Percentiles rank a stretch among this genome's conserved stretches.
Evolutionary conservation across 2,888 invertebrate genomes (phyloP).

Genomic region (Drosophila maculinotata): DNA sequence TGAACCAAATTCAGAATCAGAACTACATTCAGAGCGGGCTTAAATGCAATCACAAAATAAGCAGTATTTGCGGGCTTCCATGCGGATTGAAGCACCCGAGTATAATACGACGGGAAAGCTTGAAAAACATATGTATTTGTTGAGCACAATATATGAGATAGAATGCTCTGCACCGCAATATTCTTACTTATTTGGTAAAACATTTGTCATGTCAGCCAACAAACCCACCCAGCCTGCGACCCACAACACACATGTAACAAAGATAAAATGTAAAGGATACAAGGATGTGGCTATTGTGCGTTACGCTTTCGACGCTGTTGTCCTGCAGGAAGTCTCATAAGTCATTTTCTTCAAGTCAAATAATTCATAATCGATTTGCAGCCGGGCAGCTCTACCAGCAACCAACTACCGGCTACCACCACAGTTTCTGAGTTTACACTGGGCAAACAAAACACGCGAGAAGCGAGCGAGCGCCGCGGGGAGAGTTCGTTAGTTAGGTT

Average conservation of each 20-base stretch:
- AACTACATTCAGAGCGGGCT: too few relatives aligned
- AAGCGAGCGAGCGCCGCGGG: slow-evolving; percentile 50
- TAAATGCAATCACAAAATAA: not conserved
- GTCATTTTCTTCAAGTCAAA: slow-evolving; percentile 82
- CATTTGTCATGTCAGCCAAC: slow-evolving; percentile 46
- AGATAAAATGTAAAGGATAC: slow-evolving; percentile 55
- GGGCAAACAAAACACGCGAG: slow-evolving; percentile 45
- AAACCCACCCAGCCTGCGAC: not conserved
- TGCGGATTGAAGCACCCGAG: not conserved
- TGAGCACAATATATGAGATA: too few relatives aligned
- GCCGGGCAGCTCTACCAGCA: slow-evolving; percentile 8
- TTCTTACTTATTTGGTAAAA: slow-evolving; percentile 3
- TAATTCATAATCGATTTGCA: slow-evolving; percentile 83
- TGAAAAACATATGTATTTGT: not conserved
- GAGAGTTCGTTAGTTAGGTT: slow-evolving; percentile 63
- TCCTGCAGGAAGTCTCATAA: slow-evolving; percentile 75
- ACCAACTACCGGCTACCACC: too few relatives aligned
- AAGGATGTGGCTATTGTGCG: slow-evolving; percentile 61
- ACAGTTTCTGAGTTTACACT: slow-evolving; percentile 33
- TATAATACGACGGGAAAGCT: not conserved
- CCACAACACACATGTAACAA: slow-evolving; percentile 38
- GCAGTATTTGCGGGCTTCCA: not conserved
- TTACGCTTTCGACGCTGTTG: slow-evolving; percentile 42
- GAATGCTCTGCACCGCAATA: not conserved
- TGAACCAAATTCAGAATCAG: too few relatives aligned